phyloP scores from a whole-genome alignment of 2,797 vertebrate species.

The Dipus sagitta region DNA sequence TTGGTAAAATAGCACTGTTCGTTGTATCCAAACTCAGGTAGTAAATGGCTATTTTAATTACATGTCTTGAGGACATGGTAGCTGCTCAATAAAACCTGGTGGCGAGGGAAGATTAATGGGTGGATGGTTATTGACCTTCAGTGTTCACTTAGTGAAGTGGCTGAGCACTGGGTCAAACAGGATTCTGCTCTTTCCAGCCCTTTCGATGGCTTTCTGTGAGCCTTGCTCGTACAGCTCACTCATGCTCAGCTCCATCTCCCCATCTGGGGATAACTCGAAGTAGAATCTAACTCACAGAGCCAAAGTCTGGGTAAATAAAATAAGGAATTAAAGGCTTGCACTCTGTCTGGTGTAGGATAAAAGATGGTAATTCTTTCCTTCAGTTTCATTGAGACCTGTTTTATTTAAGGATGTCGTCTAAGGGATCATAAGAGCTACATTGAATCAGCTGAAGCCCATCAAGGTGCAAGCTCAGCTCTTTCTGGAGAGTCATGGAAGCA shows the following conservation, averaged over 20 bases:
- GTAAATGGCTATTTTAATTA: slow-evolving; percentile 21
- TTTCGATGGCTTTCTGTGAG: background rate
- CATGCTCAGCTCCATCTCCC: background rate
- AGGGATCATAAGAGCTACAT: slow-evolving; percentile 20
- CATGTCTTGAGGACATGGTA: background rate
- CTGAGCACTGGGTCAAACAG: background rate
- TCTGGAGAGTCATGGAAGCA: slow-evolving; percentile 49
- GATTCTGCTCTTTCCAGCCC: background rate
- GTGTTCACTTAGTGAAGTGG: background rate
- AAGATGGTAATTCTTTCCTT: background rate
- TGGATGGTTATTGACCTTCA: background rate
- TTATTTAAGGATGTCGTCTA: slow-evolving; percentile 44
- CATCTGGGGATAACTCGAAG: background rate
- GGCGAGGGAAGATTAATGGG: background rate
- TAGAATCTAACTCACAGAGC: background rate
- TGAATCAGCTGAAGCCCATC: slow-evolving; percentile 19
- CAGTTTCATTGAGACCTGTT: slow-evolving; percentile 18
- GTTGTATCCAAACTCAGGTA: background rate
- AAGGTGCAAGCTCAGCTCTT: slow-evolving; percentile 53
- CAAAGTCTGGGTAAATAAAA: background rate
- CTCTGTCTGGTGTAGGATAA: background rate
- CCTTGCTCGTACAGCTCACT: background rate
- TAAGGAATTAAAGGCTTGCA: background rate
- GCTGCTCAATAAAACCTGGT: background rate
- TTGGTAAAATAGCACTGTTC: background rate